Percentiles rank a stretch among this genome's conserved stretches.
Conservation (phyloP, 2,888 invertebrate genomes). For the Sericinus montela region DNA sequence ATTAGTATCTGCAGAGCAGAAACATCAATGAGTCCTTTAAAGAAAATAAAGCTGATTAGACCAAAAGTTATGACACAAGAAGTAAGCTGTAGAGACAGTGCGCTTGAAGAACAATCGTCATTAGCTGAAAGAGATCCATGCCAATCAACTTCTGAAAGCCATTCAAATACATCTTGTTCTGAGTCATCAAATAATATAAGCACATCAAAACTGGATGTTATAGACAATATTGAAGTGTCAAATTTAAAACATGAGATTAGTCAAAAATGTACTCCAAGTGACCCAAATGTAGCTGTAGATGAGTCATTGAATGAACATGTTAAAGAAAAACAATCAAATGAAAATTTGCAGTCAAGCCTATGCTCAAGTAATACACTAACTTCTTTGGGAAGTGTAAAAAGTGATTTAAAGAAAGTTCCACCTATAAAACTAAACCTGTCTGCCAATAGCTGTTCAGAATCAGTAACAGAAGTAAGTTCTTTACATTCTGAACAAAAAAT, state of each 20-base stretch:
- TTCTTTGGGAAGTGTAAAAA: constrained; percentile 15
- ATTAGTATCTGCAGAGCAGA: constrained; percentile 75
- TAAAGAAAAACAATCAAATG: constrained; percentile 7
- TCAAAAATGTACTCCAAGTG: not conserved
- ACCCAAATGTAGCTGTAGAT: not conserved
- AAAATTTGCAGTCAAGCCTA: constrained; percentile 3
- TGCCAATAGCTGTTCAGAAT: constrained; percentile 26
- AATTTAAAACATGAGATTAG: constrained; percentile 2
- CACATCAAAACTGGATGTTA: constrained; percentile 22
- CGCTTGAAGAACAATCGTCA: constrained; percentile 28
- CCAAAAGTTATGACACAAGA: constrained; percentile 51
- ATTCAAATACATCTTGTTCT: constrained; percentile 29
- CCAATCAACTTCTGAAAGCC: constrained; percentile 53
- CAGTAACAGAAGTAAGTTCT: constrained; percentile 20
- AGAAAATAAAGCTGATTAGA: constrained; percentile 72
- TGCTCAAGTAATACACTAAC: constrained; percentile 3
- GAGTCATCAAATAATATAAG: constrained; percentile 26
- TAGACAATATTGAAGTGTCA: not conserved
- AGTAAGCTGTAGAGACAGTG: constrained; percentile 36
- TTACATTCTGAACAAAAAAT: constrained; percentile 23
- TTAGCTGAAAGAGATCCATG: constrained; percentile 44
- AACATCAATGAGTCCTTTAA: constrained; percentile 62
- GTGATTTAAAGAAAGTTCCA: constrained; percentile 41
- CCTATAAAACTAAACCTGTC: constrained; percentile 49
- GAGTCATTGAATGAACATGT: constrained; percentile 2